Evolutionary conservation across 2,888 invertebrate species (phyloP).

Genomic region (Koerneria pararmatus): DNA sequence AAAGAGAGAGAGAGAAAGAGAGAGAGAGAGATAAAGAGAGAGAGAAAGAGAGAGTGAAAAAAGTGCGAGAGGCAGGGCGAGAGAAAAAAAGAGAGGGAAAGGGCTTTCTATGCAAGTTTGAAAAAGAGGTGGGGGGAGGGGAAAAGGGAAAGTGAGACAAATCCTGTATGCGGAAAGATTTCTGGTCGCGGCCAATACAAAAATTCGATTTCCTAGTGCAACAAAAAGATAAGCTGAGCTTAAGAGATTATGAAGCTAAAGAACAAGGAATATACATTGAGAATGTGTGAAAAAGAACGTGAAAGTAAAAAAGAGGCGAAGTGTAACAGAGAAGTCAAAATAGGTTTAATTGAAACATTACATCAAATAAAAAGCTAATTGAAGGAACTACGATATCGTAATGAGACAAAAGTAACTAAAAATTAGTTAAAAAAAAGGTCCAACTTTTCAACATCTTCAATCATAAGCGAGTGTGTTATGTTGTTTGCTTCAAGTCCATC

Average conservation of each 20-base stretch:
- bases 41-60: neutral
- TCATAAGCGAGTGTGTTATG: conserved; percentile 49
- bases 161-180: too few relatives aligned
- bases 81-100: neutral
- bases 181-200: too few relatives aligned
- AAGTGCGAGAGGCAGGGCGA: neutral
- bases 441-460: conserved; percentile 55
- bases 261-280: neutral
- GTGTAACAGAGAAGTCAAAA: neutral
- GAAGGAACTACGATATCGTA: too few relatives aligned
- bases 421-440: conserved; percentile 4
- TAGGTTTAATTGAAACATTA: neutral
- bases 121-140: too few relatives aligned
- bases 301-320: neutral
- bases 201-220: too few relatives aligned
- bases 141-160: conserved; percentile 13
- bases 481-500: conserved; percentile 33
- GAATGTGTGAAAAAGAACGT: neutral
- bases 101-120: too few relatives aligned
- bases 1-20: neutral
- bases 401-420: too few relatives aligned
- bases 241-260: too few relatives aligned
- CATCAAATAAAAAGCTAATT: neutral
- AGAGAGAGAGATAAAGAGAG: neutral
- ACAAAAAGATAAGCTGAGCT: too few relatives aligned